These are phyloP conservation scores for Elgonia sp. DNA, from an alignment of 2,888 invertebrate genomes.

Conservation along the genomic window DNA sequence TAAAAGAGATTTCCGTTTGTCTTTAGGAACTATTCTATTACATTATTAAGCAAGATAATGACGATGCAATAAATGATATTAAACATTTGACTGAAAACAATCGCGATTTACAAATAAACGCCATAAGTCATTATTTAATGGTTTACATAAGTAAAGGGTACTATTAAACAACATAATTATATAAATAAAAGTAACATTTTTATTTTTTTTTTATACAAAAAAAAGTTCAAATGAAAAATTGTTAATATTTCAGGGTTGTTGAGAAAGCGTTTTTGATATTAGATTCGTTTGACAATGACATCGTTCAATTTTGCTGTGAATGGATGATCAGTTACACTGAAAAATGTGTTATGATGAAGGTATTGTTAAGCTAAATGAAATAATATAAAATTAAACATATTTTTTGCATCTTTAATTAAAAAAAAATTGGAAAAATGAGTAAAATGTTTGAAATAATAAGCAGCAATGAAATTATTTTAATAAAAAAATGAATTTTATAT, in stretches of 20 bases:
- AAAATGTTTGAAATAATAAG: too few relatives aligned
- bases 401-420: not conserved
- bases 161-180: slow-evolving; percentile 11
- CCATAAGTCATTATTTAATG: slow-evolving; percentile 62
- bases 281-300: slow-evolving; percentile 81
- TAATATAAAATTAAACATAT: not conserved
- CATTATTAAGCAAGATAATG: slow-evolving; percentile 83
- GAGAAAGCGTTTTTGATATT: slow-evolving; percentile 83
- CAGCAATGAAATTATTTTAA: too few relatives aligned
- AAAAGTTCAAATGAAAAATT: not conserved
- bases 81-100: slow-evolving; percentile 82
- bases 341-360: slow-evolving; percentile 78
- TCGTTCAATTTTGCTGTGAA: slow-evolving; percentile 80
- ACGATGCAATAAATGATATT: slow-evolving; percentile 86
- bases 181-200: not conserved
- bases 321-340: slow-evolving; percentile 79
- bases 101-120: slow-evolving; percentile 79
- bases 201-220: not conserved
- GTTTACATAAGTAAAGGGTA: slow-evolving; percentile 83
- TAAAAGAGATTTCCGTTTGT: slow-evolving; percentile 74
- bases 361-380: slow-evolving; percentile 59
- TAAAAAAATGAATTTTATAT: too few relatives aligned
- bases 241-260: slow-evolving; percentile 37
- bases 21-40: slow-evolving; percentile 83
- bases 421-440: too few relatives aligned